Evolutionary conservation across 2,888 invertebrate genomes (phyloP), one percentile per base, ranked within the genome.

Genomic region (Urechis unicinctus): DNA sequence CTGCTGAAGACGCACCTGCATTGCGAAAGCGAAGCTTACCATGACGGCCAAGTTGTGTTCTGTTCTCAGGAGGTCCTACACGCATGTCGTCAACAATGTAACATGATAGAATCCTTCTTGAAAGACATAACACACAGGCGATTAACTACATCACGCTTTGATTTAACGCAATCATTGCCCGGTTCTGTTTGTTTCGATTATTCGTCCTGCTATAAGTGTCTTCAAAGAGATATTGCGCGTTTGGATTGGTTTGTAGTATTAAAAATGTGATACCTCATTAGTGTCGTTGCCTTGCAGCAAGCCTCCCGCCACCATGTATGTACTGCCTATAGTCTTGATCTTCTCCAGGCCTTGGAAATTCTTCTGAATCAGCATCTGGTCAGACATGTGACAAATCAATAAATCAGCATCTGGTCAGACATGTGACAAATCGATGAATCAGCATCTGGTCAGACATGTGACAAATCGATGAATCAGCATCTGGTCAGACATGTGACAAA

Each of bases 301-400:
- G 0, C 97, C 97, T 0, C 94, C 89, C 0, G 96, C 96, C 48
- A 95, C 87, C 96, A 97, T 97, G 73, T 97, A 97, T 0, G 96
- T 96, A 77, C 93, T 94, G n/a, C 94, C 95, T 58, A 97, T 96
- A 0, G 96, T 96, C 79, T 97, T 97, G 53, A 97, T 97, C 79
- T 97, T 97, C 80, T 97, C 97, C 66, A 97, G 93, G 64, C 89
- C 86, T 73, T 91, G 92, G 79, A 90, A 96, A 72, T 95, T 93
- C 0, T 92, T 91, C 72, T 94, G 93, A 50, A 91, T 80, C 36
- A 97, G 81, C 44, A 97, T 80, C 89, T 90, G 81, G 42, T 36
- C 36, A n/a, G n/a, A n/a, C n/a, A n/a, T n/a, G n/a, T n/a, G n/a
- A n/a, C n/a, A n/a, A n/a, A n/a, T n/a, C n/a, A n/a, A n/a, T n/a